A percentile compares a stretch with the other conserved stretches of the same genome.
Evolutionary conservation across 2,113 vertebrate genomes (phyloP).

Genomic region (Mesitornis unicolor): DNA sequence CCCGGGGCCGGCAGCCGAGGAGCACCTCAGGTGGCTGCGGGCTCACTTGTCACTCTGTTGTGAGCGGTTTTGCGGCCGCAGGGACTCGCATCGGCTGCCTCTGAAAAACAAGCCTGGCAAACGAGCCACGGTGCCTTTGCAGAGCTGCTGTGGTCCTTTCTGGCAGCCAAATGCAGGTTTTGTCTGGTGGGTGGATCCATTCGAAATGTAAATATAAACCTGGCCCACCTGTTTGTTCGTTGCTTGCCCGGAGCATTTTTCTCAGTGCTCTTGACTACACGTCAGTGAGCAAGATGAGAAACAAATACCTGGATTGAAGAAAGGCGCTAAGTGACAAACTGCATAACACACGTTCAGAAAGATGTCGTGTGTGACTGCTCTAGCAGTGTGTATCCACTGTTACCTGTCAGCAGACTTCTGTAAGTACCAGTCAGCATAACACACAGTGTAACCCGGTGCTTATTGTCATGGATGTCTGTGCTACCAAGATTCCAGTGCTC

Average conservation of each 20-base stretch:
- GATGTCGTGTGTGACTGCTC: not conserved
- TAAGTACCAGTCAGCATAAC: not conserved
- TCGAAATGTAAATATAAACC: not conserved
- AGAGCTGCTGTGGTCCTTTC: not conserved
- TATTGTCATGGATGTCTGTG: not conserved
- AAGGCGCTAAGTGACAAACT: not conserved
- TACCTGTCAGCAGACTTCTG: not conserved
- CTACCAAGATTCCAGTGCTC: not conserved
- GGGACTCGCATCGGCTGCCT: not conserved
- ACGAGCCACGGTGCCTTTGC: accelerated
- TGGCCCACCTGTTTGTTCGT: not conserved
- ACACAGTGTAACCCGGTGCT: not conserved
- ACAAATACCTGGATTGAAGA: not conserved
- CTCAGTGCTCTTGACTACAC: not conserved
- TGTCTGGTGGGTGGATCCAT: not conserved
- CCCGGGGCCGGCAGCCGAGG: not conserved
- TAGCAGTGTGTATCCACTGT: not conserved
- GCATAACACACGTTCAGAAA: accelerated
- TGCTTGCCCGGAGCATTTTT: not conserved
- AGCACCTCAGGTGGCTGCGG: constrained; percentile 32
- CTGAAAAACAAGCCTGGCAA: not conserved
- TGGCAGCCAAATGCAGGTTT: not conserved
- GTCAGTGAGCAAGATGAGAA: not conserved
- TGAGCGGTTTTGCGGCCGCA: not conserved
- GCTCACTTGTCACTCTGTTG: not conserved